Conservation (phyloP, 2,888 invertebrate species). For the Pammene aurita region DNA sequence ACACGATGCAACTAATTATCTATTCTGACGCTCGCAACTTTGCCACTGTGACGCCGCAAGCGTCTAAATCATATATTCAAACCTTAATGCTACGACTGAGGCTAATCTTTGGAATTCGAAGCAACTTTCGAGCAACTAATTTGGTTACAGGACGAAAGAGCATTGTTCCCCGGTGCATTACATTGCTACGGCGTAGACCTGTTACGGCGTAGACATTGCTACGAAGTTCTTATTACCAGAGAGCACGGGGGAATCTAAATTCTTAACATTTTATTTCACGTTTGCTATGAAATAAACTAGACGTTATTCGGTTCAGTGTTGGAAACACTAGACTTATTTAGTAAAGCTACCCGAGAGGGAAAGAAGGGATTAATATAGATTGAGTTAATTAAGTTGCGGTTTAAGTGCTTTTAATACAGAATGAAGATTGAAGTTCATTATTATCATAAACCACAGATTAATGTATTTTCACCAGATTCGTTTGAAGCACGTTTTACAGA, state of each 20-base stretch:
- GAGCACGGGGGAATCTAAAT: slow-evolving; percentile 8
- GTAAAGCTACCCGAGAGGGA: not conserved
- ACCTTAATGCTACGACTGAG: slow-evolving; percentile 11
- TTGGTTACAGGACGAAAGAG: slow-evolving; percentile 16
- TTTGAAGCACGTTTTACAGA: too few species aligned
- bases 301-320: not conserved
- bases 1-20: slow-evolving; percentile 22
- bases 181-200: slow-evolving; percentile 9
- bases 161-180: slow-evolving; percentile 13
- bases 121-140: slow-evolving; percentile 27
- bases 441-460: not conserved
- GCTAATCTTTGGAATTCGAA: slow-evolving; percentile 24
- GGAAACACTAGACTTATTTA: not conserved
- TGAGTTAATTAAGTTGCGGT: not conserved
- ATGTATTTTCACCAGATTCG: too few species aligned
- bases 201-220: slow-evolving; percentile 20
- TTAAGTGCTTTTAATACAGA: not conserved
- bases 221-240: slow-evolving; percentile 19
- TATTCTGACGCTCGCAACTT: slow-evolving; percentile 16
- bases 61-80: slow-evolving; percentile 16
- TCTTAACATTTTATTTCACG: slow-evolving; percentile 5
- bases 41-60: slow-evolving; percentile 17
- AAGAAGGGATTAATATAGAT: not conserved
- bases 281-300: not conserved
- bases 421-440: not conserved